Evolutionary conservation across 2,113 vertebrate species (phyloP).

Genomic region (Fulica atra): DNA sequence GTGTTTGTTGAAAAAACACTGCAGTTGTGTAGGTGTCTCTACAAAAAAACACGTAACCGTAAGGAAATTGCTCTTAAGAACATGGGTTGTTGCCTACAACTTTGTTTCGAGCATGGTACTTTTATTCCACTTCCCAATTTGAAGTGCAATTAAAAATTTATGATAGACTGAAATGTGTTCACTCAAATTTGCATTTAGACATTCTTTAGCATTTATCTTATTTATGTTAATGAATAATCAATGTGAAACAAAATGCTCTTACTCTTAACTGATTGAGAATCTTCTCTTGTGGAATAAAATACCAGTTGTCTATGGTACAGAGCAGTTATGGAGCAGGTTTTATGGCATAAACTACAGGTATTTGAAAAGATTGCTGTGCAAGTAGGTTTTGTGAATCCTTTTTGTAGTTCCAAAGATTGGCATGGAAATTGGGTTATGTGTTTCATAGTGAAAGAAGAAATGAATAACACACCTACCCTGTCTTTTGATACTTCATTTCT

Average conservation of each 20-base stretch:
- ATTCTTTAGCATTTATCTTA: not conserved
- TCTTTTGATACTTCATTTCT: not conserved
- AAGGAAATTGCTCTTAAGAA: not conserved
- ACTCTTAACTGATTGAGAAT: not conserved
- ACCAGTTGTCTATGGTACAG: not conserved
- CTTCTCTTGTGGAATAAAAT: not conserved
- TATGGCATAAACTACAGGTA: not conserved
- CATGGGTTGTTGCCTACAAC: not conserved
- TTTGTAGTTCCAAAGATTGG: not conserved
- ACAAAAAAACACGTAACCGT: not conserved
- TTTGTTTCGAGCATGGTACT: not conserved
- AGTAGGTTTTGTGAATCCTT: not conserved
- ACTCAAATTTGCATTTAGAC: not conserved
- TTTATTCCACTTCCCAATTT: not conserved
- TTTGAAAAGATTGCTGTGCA: not conserved
- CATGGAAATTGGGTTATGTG: accelerated
- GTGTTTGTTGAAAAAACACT: not conserved
- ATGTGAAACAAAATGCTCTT: not conserved
- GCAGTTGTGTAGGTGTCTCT: not conserved
- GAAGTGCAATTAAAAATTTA: not conserved
- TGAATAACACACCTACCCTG: not conserved
- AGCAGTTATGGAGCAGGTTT: not conserved
- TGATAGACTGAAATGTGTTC: not conserved
- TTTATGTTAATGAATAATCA: constrained; percentile 11
- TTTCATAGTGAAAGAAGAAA: not conserved